Conservation (phyloP, 2,888 invertebrate species). For the Ichneumoninae sp. region DNA sequence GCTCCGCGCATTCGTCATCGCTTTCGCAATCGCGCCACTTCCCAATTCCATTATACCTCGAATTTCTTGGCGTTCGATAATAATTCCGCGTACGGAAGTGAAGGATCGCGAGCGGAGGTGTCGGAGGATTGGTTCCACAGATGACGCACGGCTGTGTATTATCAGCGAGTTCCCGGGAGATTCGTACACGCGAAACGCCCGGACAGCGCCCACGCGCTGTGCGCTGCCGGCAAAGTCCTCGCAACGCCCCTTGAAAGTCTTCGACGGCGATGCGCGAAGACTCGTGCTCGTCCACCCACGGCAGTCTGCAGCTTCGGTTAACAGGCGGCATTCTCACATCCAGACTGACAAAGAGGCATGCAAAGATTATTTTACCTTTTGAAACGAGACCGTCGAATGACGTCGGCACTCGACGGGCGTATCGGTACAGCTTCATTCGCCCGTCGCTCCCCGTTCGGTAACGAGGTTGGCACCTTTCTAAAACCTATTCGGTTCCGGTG, state of each 20-base stretch:
- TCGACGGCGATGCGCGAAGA: slow-evolving; percentile 25
- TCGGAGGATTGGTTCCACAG: slow-evolving; percentile 48
- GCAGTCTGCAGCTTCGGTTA: slow-evolving; percentile 51
- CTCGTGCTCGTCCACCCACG: slow-evolving; percentile 60
- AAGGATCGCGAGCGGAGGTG: slow-evolving; percentile 55
- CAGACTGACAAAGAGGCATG: slow-evolving; percentile 35
- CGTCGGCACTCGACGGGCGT: slow-evolving; percentile 26
- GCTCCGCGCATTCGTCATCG: slow-evolving; percentile 17
- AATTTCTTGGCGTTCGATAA: slow-evolving; percentile 38
- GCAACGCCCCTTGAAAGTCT: slow-evolving; percentile 62
- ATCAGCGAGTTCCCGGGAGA: slow-evolving; percentile 49
- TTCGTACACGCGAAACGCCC: slow-evolving; percentile 53
- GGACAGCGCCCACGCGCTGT: slow-evolving; percentile 55
- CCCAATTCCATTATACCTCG: slow-evolving; percentile 31
- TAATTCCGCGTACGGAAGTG: slow-evolving; percentile 61
- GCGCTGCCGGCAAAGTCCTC: slow-evolving; percentile 37
- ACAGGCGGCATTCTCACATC: slow-evolving; percentile 37
- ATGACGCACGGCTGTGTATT: slow-evolving; percentile 56
- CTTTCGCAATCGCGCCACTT: slow-evolving; percentile 43
- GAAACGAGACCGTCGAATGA: slow-evolving; percentile 39
- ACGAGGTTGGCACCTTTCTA: slow-evolving; percentile 6
- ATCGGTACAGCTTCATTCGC: slow-evolving; percentile 17
- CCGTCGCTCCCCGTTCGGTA: background rate
- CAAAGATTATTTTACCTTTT: slow-evolving; percentile 46
- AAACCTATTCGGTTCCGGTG: background rate